phyloP scores from a whole-genome alignment of 1,140 invertebrate genomes.

The Conopomorpha cramerella region DNA sequence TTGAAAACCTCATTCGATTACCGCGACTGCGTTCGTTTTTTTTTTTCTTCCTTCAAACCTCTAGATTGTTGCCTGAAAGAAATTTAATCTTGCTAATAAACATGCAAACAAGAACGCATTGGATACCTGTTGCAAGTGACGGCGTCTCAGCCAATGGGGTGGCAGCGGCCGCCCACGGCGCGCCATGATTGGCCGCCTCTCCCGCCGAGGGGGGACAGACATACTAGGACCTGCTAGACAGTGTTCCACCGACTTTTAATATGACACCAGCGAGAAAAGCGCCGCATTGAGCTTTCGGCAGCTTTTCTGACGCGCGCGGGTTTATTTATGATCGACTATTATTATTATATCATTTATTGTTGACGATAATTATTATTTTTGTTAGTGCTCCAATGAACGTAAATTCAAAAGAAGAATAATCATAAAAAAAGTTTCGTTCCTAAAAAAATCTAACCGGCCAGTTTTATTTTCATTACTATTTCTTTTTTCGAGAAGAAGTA shows the following conservation, averaged over 20 bases:
- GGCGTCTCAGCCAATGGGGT: conserved; percentile 25
- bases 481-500: not conserved
- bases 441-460: no score
- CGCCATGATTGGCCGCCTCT: conserved; percentile 23
- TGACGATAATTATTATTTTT: not conserved
- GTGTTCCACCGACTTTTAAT: no score
- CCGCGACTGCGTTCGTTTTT: conserved; percentile 14
- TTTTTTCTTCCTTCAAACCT: no score
- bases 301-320: conserved; percentile 38
- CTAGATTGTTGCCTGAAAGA: conserved; percentile 37
- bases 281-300: conserved; percentile 50
- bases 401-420: not conserved
- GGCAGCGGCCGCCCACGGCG: conserved; percentile 42
- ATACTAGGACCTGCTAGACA: no score
- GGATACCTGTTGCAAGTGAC: conserved; percentile 46
- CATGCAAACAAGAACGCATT: conserved; percentile 48
- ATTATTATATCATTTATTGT: conserved; percentile 7
- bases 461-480: no score
- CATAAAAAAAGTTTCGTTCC: not conserved
- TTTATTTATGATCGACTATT: conserved; percentile 2
- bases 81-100: conserved; percentile 58
- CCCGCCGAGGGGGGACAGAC: conserved; percentile 21
- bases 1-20: conserved; percentile 16
- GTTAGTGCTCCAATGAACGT: not conserved
- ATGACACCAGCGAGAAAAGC: conserved; percentile 49